phyloP scores from a whole-genome alignment of 1,140 invertebrate genomes.

The Bathynomus jamesi region DNA sequence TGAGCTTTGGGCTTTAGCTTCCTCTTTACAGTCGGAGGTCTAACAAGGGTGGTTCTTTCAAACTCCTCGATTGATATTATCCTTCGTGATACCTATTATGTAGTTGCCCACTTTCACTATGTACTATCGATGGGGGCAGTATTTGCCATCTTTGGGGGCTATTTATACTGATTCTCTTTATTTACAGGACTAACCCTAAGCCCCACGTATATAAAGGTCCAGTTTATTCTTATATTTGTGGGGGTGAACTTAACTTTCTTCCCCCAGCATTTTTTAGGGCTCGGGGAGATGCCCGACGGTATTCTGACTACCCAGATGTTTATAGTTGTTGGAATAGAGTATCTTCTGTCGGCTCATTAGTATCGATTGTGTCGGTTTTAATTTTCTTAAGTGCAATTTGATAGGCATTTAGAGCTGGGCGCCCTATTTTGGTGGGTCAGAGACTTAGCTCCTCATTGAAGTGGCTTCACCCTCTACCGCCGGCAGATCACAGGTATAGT shows the following conservation, averaged over 20 bases:
- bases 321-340: too few relatives aligned
- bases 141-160: conserved; percentile 44
- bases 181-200: conserved; percentile 38
- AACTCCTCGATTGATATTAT: conserved; percentile 63
- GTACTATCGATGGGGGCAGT: conserved; percentile 44
- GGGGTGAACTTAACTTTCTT: conserved; percentile 50
- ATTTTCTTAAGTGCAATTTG: too few relatives aligned
- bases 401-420: too few relatives aligned
- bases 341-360: too few relatives aligned
- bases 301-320: conserved; percentile 63
- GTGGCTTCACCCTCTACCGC: too few relatives aligned
- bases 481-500: too few relatives aligned
- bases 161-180: conserved; percentile 41
- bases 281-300: conserved; percentile 64
- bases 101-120: conserved; percentile 66
- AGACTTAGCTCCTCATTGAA: too few relatives aligned
- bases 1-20: conserved; percentile 64
- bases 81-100: conserved; percentile 66
- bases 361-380: too few relatives aligned
- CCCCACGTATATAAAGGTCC: conserved; percentile 18
- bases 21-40: conserved; percentile 50
- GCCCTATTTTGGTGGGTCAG: too few relatives aligned
- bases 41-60: conserved; percentile 53
- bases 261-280: conserved; percentile 64
- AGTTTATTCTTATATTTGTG: conserved; percentile 12